These are phyloP conservation scores for Nycticorax nycticorax DNA, from an alignment of 2,113 vertebrate species.

Conservation along the genomic window DNA sequence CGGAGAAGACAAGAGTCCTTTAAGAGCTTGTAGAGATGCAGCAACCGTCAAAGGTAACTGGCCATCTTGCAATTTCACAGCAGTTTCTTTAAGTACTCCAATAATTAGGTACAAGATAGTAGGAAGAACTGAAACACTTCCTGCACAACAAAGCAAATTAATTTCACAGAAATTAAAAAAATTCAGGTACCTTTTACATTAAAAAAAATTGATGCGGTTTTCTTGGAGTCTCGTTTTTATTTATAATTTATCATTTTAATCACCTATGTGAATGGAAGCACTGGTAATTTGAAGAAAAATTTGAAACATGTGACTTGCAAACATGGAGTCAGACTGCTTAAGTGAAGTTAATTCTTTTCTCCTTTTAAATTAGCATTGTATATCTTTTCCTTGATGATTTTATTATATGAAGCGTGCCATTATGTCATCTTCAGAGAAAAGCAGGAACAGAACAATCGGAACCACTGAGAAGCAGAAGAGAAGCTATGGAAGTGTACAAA, in stretches of 20 bases:
- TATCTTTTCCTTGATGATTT: not conserved
- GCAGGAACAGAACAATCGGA: not conserved
- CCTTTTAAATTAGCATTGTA: not conserved
- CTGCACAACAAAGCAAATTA: conserved; percentile 68
- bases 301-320: not conserved
- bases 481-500: not conserved
- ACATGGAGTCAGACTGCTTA: not conserved
- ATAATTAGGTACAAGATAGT: conserved; percentile 89
- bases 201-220: not conserved
- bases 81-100: conserved; percentile 86
- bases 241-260: not conserved
- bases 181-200: not conserved
- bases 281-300: not conserved
- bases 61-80: conserved; percentile 68
- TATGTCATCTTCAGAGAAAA: not conserved
- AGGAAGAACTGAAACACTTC: conserved; percentile 91
- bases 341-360: not conserved
- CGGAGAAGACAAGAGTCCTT: conserved; percentile 82
- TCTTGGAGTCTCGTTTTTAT: not conserved
- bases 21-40: conserved; percentile 85
- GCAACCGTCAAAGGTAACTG: conserved; percentile 71
- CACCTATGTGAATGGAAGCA: not conserved
- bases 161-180: not conserved
- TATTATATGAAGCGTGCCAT: not conserved
- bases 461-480: not conserved